A percentile compares a stretch with the other conserved stretches of the same genome.
Evolutionary conservation across 2,888 invertebrate species (phyloP).

Genomic region (Polymixis flavicincta): DNA sequence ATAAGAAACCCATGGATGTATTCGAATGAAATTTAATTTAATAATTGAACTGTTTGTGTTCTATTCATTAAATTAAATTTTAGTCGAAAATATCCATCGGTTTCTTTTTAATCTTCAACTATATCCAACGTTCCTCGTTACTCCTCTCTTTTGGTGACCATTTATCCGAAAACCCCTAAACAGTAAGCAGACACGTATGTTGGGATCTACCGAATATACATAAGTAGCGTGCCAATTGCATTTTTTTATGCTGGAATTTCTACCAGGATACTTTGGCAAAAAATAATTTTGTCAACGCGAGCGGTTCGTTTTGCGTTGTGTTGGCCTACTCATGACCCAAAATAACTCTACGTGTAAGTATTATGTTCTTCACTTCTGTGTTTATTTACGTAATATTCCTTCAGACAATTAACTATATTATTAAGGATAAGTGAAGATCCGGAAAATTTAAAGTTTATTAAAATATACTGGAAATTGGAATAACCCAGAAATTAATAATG

Average conservation of each 20-base stretch:
- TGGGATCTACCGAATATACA: neutral
- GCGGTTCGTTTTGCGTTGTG: neutral
- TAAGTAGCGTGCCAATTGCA: neutral
- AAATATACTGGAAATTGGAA: constrained; percentile 23
- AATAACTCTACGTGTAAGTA: neutral
- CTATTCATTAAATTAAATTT: no score
- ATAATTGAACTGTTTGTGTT: no score
- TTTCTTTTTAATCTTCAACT: no score
- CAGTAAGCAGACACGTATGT: neutral
- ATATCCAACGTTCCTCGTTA: no score
- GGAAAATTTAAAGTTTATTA: constrained; percentile 25
- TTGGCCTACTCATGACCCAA: no score
- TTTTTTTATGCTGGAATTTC: neutral
- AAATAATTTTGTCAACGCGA: neutral
- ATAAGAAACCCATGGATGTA: no score
- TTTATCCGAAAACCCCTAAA: neutral
- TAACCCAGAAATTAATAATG: constrained; percentile 20
- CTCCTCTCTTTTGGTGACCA: no score
- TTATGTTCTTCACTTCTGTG: neutral
- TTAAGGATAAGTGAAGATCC: constrained; percentile 23
- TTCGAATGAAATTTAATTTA: no score
- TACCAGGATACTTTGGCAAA: neutral
- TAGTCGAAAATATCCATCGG: no score
- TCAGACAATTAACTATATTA: constrained; percentile 4
- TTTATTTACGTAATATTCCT: constrained; percentile 4